A percentile compares a stretch with the other conserved stretches of the same genome.
Conservation (phyloP, 2,797 vertebrate genomes). For the Pogoniulus pusillus region DNA sequence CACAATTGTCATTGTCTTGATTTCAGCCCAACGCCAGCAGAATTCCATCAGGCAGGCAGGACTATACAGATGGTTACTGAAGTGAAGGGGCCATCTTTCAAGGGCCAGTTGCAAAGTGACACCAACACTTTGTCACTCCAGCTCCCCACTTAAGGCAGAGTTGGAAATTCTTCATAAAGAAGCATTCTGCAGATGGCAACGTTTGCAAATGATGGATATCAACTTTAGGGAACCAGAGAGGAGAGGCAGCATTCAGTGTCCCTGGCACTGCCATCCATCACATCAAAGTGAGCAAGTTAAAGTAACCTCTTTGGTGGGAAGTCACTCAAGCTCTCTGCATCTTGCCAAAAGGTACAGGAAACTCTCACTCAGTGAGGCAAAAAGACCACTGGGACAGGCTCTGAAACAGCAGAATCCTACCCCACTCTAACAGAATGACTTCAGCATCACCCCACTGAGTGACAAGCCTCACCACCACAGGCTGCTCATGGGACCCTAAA, state of each 20-base stretch:
- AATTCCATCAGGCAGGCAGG: background rate
- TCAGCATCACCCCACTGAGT: background rate
- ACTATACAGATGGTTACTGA: constrained; percentile 47
- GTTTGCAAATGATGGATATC: background rate
- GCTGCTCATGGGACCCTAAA: background rate
- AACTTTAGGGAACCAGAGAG: constrained; percentile 24
- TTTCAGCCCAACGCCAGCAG: background rate
- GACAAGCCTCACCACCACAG: background rate
- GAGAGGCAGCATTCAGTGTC: background rate
- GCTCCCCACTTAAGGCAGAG: constrained; percentile 16
- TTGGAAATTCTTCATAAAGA: constrained; percentile 16
- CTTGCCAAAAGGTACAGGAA: background rate
- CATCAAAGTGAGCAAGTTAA: background rate
- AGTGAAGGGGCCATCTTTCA: constrained; percentile 40
- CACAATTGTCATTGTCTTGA: background rate
- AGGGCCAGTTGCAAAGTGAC: constrained; percentile 62
- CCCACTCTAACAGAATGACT: background rate
- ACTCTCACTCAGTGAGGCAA: accelerated
- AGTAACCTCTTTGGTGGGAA: background rate
- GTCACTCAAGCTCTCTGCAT: background rate
- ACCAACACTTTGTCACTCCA: constrained; percentile 58
- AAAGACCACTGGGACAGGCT: accelerated
- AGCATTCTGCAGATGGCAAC: constrained; percentile 50
- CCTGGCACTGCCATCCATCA: background rate
- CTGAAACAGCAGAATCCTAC: background rate